Percentiles rank a stretch among this genome's conserved stretches.
Evolutionary conservation across 2,888 invertebrate genomes (phyloP).

Genomic region (Heteromurus nitidus): DNA sequence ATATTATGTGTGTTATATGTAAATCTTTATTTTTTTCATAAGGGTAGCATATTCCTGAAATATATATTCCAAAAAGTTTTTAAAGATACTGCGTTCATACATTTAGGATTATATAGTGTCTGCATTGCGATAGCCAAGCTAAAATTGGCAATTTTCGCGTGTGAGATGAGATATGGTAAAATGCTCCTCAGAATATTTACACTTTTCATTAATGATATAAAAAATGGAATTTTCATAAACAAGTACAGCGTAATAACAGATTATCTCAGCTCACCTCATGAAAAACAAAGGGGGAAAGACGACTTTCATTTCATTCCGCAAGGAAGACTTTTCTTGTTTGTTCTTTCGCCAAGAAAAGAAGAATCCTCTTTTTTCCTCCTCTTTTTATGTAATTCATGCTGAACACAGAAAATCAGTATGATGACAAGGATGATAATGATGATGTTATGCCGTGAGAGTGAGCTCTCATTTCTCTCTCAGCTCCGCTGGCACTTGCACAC

Average conservation of each 20-base stretch:
- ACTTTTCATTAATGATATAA: constrained; percentile 25
- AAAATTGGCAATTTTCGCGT: too few relatives aligned
- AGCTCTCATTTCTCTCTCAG: constrained; percentile 4
- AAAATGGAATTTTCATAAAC: constrained; percentile 52
- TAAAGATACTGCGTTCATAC: too few relatives aligned
- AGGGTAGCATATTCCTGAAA: too few relatives aligned
- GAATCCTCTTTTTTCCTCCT: background rate
- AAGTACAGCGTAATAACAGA: too few relatives aligned
- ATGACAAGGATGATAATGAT: constrained; percentile 46
- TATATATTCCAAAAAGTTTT: too few relatives aligned
- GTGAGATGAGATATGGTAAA: too few relatives aligned
- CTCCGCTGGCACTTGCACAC: constrained; percentile 42
- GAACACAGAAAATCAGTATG: constrained; percentile 24
- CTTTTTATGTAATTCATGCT: background rate
- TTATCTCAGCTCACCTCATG: constrained; percentile 2
- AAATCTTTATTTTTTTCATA: too few relatives aligned
- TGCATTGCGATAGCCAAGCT: too few relatives aligned
- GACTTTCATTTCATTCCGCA: background rate
- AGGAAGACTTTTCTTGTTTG: background rate
- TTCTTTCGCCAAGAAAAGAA: constrained; percentile 4
- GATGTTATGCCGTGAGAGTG: constrained; percentile 29
- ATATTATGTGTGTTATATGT: too few relatives aligned
- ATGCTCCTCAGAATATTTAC: too few relatives aligned
- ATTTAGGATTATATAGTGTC: too few relatives aligned
- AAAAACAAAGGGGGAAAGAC: background rate